Conservation (phyloP, 2,888 invertebrate genomes). For the Synergus japonicus region DNA sequence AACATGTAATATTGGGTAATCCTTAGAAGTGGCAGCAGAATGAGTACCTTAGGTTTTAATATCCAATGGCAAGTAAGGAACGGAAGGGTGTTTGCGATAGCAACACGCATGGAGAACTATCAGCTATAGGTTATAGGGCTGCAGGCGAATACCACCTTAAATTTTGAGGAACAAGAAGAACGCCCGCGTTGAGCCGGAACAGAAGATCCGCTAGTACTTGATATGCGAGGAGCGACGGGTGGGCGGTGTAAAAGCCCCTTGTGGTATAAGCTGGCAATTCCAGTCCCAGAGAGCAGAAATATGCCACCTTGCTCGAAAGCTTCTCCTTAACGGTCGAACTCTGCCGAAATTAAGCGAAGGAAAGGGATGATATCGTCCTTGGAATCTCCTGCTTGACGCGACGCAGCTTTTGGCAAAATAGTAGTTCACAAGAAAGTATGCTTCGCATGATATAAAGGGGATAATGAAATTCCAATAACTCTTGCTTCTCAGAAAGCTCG, state of each 20-base stretch:
- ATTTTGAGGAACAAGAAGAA: conserved; percentile 48
- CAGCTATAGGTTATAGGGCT: neutral
- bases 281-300: conserved; percentile 66
- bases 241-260: conserved; percentile 60
- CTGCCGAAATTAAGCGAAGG: conserved; percentile 69
- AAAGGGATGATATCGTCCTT: conserved; percentile 57
- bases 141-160: conserved; percentile 15
- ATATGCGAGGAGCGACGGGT: conserved; percentile 69
- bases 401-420: conserved; percentile 41
- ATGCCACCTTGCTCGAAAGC: conserved; percentile 67
- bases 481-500: too few relatives aligned
- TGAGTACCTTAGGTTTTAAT: conserved; percentile 45
- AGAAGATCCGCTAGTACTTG: conserved; percentile 64
- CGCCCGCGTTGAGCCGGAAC: conserved; percentile 51
- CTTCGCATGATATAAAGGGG: neutral
- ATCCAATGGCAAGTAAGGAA: conserved; percentile 40
- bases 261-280: conserved; percentile 72
- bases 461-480: too few relatives aligned
- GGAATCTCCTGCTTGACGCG: conserved; percentile 52
- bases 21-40: conserved; percentile 58
- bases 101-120: neutral
- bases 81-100: conserved; percentile 23
- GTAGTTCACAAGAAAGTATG: neutral
- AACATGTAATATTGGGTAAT: conserved; percentile 72
- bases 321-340: conserved; percentile 69